phyloP scores from a whole-genome alignment of 2,888 invertebrate genomes.

The Nephrotoma guestfalica region DNA sequence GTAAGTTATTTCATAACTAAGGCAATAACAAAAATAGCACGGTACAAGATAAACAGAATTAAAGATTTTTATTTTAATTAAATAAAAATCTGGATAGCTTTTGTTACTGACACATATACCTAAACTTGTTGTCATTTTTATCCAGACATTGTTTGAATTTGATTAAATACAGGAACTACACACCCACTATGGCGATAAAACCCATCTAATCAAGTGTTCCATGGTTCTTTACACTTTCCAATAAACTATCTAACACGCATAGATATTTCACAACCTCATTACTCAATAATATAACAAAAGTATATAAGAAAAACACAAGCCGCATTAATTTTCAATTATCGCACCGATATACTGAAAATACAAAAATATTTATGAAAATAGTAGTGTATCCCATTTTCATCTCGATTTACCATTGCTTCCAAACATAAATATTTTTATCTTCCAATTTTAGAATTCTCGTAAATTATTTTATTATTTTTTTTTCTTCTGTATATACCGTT shows the following conservation, averaged over 20 bases:
- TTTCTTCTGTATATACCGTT: too few species aligned
- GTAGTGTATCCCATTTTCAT: background rate
- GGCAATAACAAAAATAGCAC: background rate
- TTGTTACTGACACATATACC: background rate
- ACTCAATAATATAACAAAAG: background rate
- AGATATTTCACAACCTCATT: background rate
- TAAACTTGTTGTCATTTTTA: background rate
- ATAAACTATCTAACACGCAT: background rate
- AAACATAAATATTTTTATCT: background rate
- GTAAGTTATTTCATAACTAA: background rate
- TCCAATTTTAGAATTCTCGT: background rate
- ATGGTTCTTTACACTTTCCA: background rate
- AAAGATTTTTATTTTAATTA: background rate
- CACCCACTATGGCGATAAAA: background rate
- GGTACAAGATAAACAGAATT: background rate
- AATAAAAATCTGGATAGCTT: background rate
- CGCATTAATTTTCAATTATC: background rate
- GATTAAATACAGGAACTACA: background rate
- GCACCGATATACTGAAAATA: background rate
- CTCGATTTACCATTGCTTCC: background rate
- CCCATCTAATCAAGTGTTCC: background rate
- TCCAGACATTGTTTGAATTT: background rate
- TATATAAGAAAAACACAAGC: background rate
- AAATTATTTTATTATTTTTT: background rate
- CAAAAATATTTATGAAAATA: background rate